Evolutionary conservation across 2,797 vertebrate species (phyloP).

Genomic region (Aythya fuligula): DNA sequence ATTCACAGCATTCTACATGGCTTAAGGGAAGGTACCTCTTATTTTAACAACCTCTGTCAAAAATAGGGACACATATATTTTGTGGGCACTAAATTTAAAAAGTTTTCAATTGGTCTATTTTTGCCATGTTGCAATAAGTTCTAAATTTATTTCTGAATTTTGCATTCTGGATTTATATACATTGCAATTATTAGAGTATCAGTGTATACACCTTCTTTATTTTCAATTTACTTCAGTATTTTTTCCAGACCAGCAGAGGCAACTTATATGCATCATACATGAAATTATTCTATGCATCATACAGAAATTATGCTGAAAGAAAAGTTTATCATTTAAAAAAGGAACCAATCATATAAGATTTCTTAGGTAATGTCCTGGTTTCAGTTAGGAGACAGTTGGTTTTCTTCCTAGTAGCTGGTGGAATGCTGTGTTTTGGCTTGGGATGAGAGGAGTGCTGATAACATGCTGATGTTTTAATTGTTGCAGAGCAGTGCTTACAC

Average conservation of each 20-base stretch:
- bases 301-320: not conserved
- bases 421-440: too few relatives aligned
- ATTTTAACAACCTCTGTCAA: not conserved
- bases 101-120: not conserved
- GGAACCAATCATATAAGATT: not conserved
- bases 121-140: not conserved
- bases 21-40: not conserved
- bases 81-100: not conserved
- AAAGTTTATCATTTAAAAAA: not conserved
- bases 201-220: not conserved
- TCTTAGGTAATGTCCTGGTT: not conserved
- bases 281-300: too few relatives aligned
- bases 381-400: too few relatives aligned
- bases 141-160: not conserved
- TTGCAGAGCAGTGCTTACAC: too few relatives aligned
- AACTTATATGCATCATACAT: not conserved
- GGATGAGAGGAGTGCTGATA: too few relatives aligned
- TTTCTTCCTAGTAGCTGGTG: too few relatives aligned
- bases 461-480: too few relatives aligned
- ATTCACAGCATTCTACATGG: not conserved
- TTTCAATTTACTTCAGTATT: not conserved
- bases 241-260: not conserved
- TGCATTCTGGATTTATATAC: not conserved
- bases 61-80: not conserved
- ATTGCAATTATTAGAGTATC: not conserved